A percentile compares a stretch with the other conserved stretches of the same genome.
These are phyloP conservation scores for Xenotilapia flavipinnis DNA, from an alignment of 2,113 vertebrate genomes.

Conservation along the genomic window DNA sequence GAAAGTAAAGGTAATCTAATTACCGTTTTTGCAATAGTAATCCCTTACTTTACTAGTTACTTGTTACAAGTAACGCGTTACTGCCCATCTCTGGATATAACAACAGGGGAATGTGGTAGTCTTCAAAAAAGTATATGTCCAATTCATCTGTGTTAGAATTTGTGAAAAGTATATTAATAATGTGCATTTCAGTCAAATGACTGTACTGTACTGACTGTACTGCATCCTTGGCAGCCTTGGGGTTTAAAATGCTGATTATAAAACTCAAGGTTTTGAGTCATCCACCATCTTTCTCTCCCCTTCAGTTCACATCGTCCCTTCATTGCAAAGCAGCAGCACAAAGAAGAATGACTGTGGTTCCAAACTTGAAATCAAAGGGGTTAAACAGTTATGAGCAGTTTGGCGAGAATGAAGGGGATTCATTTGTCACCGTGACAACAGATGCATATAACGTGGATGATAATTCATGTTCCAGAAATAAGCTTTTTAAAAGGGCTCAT, in stretches of 20 bases:
- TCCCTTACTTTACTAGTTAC: no score
- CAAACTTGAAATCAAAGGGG: not conserved
- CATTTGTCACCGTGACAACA: not conserved
- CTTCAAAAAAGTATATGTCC: not conserved
- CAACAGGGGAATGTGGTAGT: not conserved
- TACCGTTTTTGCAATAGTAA: no score
- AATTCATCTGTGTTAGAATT: not conserved
- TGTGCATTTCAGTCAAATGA: not conserved
- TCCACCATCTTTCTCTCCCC: not conserved
- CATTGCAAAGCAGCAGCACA: fast-evolving
- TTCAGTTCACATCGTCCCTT: not conserved
- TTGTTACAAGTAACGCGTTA: no score
- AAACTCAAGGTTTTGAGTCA: not conserved
- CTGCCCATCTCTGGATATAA: not conserved
- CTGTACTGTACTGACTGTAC: not conserved
- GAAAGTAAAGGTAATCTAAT: no score
- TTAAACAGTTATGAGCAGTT: fast-evolving
- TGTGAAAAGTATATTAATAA: not conserved
- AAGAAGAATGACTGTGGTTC: not conserved
- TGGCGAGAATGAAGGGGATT: not conserved
- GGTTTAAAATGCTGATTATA: not conserved
- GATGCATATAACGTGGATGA: not conserved
- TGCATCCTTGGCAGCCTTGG: not conserved
- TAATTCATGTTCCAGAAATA: not conserved
- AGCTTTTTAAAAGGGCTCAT: not conserved